Evolutionary conservation across 2,888 invertebrate genomes (phyloP).

Genomic region (Ornithoptera priamus): DNA sequence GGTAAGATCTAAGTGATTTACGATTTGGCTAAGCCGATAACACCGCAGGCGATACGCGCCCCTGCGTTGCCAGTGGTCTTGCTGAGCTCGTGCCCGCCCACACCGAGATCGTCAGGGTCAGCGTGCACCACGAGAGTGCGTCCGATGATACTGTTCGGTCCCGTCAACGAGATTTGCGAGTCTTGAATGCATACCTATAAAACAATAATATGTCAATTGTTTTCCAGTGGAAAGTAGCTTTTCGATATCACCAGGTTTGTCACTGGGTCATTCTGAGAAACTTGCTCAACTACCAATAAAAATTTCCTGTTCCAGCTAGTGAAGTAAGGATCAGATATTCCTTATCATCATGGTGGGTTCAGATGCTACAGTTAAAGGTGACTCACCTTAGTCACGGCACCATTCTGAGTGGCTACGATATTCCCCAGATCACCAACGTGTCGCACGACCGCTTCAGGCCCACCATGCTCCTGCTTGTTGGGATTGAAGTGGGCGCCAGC

Average conservation of each 20-base stretch:
- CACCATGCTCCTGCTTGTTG: constrained; percentile 88
- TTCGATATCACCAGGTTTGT: no score
- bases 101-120: constrained; percentile 95
- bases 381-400: constrained; percentile 80
- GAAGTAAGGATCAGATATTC: no score
- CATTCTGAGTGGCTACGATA: constrained; percentile 82
- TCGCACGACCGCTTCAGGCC: constrained; percentile 84
- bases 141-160: constrained; percentile 89
- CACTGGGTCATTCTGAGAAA: no score
- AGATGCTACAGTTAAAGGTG: no score
- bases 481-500: constrained; percentile 98
- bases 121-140: constrained; percentile 95
- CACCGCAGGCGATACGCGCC: constrained; percentile 92
- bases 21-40: constrained; percentile 85
- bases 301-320: no score
- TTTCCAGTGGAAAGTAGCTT: no score
- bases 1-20: constrained; percentile 30
- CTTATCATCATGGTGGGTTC: no score
- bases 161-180: constrained; percentile 68
- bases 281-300: no score
- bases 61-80: constrained; percentile 97
- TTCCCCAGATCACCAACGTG: constrained; percentile 97
- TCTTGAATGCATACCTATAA: constrained; percentile 69
- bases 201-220: not conserved
- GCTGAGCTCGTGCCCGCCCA: constrained; percentile 95